These are phyloP conservation scores for Lophius americanus DNA, from an alignment of 2,797 vertebrate genomes.

Conservation along the genomic window DNA sequence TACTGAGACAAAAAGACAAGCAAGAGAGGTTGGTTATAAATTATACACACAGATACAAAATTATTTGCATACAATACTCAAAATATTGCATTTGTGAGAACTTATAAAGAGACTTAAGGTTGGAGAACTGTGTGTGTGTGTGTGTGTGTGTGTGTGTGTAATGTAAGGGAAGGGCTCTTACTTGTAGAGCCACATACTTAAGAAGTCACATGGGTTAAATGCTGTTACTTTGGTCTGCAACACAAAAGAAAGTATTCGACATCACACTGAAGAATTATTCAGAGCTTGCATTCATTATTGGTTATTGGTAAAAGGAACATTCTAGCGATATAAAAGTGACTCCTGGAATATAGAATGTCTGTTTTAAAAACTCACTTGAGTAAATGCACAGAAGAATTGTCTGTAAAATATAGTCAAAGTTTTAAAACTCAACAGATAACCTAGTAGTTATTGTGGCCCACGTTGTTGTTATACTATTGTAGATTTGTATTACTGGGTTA, in stretches of 20 bases:
- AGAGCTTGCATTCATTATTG: neutral
- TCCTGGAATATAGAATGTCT: neutral
- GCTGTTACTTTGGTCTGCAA: slow-evolving; percentile 87
- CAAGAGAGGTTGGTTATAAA: neutral
- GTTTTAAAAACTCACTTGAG: neutral
- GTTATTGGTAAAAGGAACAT: neutral
- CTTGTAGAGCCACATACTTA: slow-evolving; percentile 94
- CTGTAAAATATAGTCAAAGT: neutral
- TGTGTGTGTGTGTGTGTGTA: too few species aligned
- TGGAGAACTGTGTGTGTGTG: too few species aligned
- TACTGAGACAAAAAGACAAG: slow-evolving; percentile 69
- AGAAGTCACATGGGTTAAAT: slow-evolving; percentile 90
- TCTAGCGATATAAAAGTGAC: neutral
- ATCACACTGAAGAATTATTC: neutral
- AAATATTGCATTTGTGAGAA: neutral
- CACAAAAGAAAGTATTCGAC: slow-evolving; percentile 18
- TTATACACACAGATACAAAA: too few species aligned
- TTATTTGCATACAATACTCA: too few species aligned
- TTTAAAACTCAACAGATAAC: neutral
- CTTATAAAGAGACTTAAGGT: neutral
- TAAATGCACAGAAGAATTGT: neutral
- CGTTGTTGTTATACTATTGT: neutral
- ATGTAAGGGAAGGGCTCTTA: slow-evolving; percentile 72
- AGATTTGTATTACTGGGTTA: neutral
- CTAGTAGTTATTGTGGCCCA: neutral